These are phyloP conservation scores for Cephus runcator DNA, from an alignment of 2,888 invertebrate species.

Conservation along the genomic window DNA sequence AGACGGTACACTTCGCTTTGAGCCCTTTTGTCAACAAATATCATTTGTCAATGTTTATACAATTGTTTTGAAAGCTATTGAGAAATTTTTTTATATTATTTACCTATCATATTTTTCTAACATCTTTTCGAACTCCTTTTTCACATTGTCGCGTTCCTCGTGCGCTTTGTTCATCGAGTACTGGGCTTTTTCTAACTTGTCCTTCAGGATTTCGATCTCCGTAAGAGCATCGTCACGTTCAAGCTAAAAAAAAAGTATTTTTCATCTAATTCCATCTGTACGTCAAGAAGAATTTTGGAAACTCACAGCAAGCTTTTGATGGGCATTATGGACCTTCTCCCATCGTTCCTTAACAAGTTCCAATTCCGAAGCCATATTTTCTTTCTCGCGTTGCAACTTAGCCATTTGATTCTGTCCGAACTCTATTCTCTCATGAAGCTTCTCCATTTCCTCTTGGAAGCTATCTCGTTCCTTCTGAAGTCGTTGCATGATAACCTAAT, in stretches of 20 bases:
- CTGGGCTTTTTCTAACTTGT: slow-evolving; percentile 89
- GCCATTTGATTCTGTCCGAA: slow-evolving; percentile 83
- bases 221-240: slow-evolving; percentile 88
- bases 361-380: slow-evolving; percentile 85
- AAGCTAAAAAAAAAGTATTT: slow-evolving; percentile 68
- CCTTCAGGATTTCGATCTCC: slow-evolving; percentile 87
- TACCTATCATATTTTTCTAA: slow-evolving; percentile 92
- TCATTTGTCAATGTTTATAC: slow-evolving; percentile 3
- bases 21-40: slow-evolving; percentile 69
- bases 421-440: slow-evolving; percentile 84
- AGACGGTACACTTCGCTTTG: slow-evolving; percentile 90
- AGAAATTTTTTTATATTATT: slow-evolving; percentile 27
- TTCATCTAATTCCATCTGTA: neutral
- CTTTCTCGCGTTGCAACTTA: slow-evolving; percentile 85
- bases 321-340: slow-evolving; percentile 86
- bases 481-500: slow-evolving; percentile 77
- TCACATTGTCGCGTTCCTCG: slow-evolving; percentile 88
- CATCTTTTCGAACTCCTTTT: slow-evolving; percentile 92
- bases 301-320: slow-evolving; percentile 83
- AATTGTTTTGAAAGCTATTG: neutral
- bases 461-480: slow-evolving; percentile 90
- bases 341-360: slow-evolving; percentile 88
- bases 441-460: slow-evolving; percentile 83
- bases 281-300: neutral
- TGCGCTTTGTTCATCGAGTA: slow-evolving; percentile 84